Percentiles rank a stretch among this genome's conserved stretches.
phyloP scores from a whole-genome alignment of 1,140 invertebrate genomes.

The Zaprionus inermis region DNA sequence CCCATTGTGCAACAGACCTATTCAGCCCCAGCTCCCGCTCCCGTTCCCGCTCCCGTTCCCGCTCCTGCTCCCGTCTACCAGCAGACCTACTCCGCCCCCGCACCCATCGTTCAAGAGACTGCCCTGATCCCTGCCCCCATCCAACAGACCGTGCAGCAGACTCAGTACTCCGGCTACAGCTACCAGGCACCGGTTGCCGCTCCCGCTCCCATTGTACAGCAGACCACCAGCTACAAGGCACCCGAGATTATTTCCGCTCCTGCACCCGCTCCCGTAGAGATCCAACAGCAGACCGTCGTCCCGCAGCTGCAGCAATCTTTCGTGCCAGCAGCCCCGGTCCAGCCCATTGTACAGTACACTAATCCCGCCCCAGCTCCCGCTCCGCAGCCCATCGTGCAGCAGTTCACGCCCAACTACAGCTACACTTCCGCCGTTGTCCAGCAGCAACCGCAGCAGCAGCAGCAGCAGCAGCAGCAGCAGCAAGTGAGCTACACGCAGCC shows the following conservation, averaged over 20 bases:
- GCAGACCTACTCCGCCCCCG: constrained; percentile 37
- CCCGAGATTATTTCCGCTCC: constrained; percentile 34
- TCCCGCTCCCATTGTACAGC: constrained; percentile 20
- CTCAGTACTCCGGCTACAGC: constrained; percentile 44
- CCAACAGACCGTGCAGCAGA: constrained; percentile 19
- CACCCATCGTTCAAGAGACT: constrained; percentile 36
- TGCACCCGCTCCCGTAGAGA: constrained; percentile 40
- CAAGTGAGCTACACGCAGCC: constrained; percentile 45
- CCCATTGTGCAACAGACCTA: constrained; percentile 41
- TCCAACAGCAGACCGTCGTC: constrained; percentile 24
- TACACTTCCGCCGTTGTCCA: constrained; percentile 26
- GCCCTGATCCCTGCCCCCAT: constrained; percentile 15
- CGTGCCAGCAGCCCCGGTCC: constrained; percentile 46
- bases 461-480: constrained; percentile 34
- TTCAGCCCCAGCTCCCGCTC: constrained; percentile 34
- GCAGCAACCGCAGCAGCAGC: constrained; percentile 24
- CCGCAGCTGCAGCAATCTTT: constrained; percentile 59
- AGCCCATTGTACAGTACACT: constrained; percentile 22
- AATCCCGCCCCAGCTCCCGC: constrained; percentile 24
- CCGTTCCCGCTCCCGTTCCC: constrained; percentile 21
- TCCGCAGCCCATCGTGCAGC: constrained; percentile 40
- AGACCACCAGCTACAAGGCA: constrained; percentile 17
- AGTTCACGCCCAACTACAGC: constrained; percentile 38
- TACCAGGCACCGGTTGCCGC: constrained; percentile 40
- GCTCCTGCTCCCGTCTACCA: constrained; percentile 41